These are phyloP conservation scores for Phataginus tricuspis DNA, from an alignment of 2,797 vertebrate genomes.

Conservation along the genomic window DNA sequence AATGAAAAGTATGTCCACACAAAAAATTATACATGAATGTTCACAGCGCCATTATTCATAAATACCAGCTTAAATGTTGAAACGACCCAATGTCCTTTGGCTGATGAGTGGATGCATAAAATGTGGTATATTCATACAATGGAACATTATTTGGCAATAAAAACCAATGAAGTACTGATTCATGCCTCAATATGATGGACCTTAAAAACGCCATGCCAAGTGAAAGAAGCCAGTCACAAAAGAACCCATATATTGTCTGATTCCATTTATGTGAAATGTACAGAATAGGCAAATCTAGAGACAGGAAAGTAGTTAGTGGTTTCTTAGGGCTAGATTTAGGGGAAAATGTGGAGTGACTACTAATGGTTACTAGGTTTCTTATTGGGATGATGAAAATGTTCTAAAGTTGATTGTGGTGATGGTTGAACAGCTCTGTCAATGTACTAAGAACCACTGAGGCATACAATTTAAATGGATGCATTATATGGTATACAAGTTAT, in stretches of 20 bases:
- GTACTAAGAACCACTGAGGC: not conserved
- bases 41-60: not conserved
- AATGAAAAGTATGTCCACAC: not conserved
- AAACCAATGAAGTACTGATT: not conserved
- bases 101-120: not conserved
- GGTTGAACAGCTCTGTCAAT: not conserved
- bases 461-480: not conserved
- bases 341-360: not conserved
- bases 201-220: not conserved
- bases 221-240: not conserved
- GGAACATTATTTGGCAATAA: not conserved
- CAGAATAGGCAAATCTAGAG: not conserved
- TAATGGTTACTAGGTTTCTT: not conserved
- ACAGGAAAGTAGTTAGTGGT: not conserved
- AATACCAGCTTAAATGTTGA: not conserved
- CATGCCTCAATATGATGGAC: not conserved
- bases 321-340: not conserved
- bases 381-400: not conserved
- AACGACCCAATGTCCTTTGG: not conserved
- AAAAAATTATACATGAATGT: not conserved
- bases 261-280: not conserved
- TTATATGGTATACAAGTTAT: not conserved
- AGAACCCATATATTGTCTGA: not conserved
- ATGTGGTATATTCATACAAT: not conserved
- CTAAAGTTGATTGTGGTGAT: not conserved